Conservation (phyloP, 2,797 vertebrate genomes). For the Cetoscarus ocellatus region DNA sequence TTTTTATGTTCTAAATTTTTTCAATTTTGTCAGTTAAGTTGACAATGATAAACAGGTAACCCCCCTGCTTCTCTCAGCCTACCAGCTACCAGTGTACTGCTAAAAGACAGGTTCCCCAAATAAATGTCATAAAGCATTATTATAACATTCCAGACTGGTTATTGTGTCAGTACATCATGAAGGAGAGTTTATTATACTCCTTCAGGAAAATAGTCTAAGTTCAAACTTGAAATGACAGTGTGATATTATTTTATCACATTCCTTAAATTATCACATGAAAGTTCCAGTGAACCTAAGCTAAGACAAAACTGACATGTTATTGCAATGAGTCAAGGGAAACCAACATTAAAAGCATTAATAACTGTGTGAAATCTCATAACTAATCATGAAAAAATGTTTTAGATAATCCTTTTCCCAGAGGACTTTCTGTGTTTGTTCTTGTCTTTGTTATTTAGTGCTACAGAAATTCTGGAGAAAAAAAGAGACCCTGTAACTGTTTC, state of each 20-base stretch:
- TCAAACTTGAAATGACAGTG: neutral
- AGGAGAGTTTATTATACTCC: no score
- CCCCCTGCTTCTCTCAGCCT: no score
- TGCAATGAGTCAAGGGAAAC: slow-evolving; percentile 10
- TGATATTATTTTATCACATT: slow-evolving; percentile 2
- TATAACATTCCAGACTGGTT: no score
- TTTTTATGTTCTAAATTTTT: no score
- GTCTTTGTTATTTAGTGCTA: slow-evolving; percentile 56
- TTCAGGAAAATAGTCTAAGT: no score
- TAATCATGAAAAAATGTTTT: slow-evolving; percentile 31
- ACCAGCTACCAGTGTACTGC: no score
- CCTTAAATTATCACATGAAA: neutral
- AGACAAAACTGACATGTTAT: slow-evolving; percentile 1
- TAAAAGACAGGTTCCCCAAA: no score
- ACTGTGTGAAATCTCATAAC: slow-evolving; percentile 12
- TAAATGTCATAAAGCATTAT: no score
- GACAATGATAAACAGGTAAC: no score
- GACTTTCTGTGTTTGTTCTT: slow-evolving; percentile 45
- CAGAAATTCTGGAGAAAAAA: slow-evolving; percentile 25
- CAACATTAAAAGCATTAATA: slow-evolving; percentile 7
- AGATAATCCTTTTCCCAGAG: slow-evolving; percentile 44
- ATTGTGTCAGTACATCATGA: no score
- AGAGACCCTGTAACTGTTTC: slow-evolving; percentile 16
- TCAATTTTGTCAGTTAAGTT: no score
- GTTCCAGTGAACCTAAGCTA: neutral